A percentile compares a stretch with the other conserved stretches of the same genome.
phyloP scores from a whole-genome alignment of 2,113 vertebrate genomes.

The Illadopsis cleaveri region DNA sequence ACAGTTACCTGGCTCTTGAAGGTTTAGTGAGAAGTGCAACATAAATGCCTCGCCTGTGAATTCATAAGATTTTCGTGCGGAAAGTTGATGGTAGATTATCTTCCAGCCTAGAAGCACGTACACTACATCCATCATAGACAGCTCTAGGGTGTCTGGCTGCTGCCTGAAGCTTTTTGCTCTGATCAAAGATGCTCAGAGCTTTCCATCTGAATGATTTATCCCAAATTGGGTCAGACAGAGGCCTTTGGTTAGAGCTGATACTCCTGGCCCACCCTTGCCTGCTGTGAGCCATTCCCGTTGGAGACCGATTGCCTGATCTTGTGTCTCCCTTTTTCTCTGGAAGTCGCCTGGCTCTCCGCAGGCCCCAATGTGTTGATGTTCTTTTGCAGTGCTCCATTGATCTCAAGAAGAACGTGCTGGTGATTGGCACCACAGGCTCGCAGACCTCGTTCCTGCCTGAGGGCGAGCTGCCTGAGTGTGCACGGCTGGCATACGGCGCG shows the following conservation, averaged over 20 bases:
- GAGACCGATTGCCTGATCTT: neutral
- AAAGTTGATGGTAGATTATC: neutral
- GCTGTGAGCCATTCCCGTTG: neutral
- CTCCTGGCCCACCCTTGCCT: neutral
- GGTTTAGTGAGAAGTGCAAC: neutral
- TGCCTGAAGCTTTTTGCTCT: neutral
- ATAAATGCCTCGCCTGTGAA: neutral
- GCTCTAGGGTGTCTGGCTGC: neutral
- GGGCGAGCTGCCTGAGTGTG: slow-evolving; percentile 93
- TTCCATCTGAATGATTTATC: neutral
- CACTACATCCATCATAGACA: neutral
- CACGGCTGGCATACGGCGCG: slow-evolving; percentile 88
- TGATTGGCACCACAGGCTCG: slow-evolving; percentile 93
- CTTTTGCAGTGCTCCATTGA: slow-evolving; percentile 90
- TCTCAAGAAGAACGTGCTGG: slow-evolving; percentile 92
- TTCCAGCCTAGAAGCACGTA: neutral
- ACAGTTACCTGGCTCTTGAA: neutral
- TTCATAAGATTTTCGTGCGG: neutral
- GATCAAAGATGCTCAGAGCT: neutral
- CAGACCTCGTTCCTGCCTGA: slow-evolving; percentile 94
- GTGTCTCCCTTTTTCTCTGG: neutral
- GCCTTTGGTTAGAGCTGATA: neutral
- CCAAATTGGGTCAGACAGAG: neutral
- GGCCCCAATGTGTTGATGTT: neutral
- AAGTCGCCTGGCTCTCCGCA: fast-evolving